Base-by-base conservation (phyloP, 2,888 invertebrate genomes). In the Ochlodes sylvanus region DNA sequence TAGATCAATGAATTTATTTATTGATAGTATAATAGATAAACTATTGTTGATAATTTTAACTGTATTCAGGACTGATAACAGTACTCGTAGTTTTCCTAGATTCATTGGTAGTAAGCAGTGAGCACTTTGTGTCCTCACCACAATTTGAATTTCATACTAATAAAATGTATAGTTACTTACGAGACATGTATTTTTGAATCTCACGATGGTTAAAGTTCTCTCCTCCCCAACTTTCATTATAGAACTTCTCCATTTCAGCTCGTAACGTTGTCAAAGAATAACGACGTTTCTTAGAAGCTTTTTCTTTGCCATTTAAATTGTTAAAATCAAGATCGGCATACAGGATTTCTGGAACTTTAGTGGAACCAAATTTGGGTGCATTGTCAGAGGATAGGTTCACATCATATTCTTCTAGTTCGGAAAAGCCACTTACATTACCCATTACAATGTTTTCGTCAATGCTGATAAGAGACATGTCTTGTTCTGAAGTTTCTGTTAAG, bases 211-310 rank as follows among this genome's bases (percentile, higher is more conserved):
- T 94, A 73, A 95, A 95, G 71, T 94, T 87, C 82, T 95, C 95
- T 61, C 95, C 95, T 0, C 94, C 94, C 94, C 95, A 95, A 73
- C 95, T 94, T 71, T 94, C 92, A 79, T 95, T 94, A 78, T 96
- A 96, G 85, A 95, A 96, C 69, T 93, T 93, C 69, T 94, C 92
- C 94, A 96, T 94, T 76, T 95, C 94, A 1, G 84, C 89, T 52
- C 90, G 84, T 60, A 93, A 83, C 70, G 88, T 86, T 70, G 86
- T 83, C 71, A 89, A 78, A 71, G 92, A 93, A 77, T 90, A 93
- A 55, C 80, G 78, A 57, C 86, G 77, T 72, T 80, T 81, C 69
- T 82, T 90, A 68, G 84, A 86, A 47, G 84, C 79, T 66, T 82
- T 88, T 38, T 85, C 82, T 56, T 84, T 90, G 7, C 92, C 90